Percentiles rank a stretch among this genome's conserved stretches.
These are phyloP conservation scores for Musca domestica DNA, from an alignment of 1,140 invertebrate species.

Conservation along the genomic window DNA sequence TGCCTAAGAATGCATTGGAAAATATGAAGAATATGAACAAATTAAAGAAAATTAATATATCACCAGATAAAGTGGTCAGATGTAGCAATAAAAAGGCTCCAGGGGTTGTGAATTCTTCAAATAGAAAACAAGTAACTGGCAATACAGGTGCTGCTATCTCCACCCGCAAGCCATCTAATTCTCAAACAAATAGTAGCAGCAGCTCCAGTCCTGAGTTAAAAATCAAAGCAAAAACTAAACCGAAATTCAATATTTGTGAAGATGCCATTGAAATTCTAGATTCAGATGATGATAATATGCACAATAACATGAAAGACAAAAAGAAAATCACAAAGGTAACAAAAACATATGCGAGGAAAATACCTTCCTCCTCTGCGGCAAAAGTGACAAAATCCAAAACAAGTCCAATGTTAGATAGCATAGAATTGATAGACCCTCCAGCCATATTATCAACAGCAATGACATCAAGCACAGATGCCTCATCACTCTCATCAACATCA, in stretches of 20 bases:
- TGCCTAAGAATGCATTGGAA: background rate
- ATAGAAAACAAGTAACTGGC: background rate
- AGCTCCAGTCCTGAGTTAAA: background rate
- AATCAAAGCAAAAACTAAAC: background rate
- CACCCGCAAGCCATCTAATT: background rate
- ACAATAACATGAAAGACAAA: no score
- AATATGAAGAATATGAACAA: background rate
- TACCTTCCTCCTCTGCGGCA: background rate
- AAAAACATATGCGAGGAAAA: background rate
- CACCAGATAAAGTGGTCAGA: background rate
- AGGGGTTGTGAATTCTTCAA: background rate
- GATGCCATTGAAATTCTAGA: background rate
- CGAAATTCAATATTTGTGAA: constrained; percentile 11
- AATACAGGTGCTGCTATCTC: background rate
- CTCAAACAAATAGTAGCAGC: background rate
- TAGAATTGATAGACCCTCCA: background rate
- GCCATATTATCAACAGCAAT: background rate
- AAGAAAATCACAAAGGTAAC: background rate
- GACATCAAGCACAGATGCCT: no score
- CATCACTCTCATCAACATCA: background rate
- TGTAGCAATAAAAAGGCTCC: background rate
- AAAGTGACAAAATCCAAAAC: background rate
- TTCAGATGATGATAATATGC: background rate
- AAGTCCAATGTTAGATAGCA: background rate
- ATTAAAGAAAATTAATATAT: background rate